These are phyloP conservation scores for Centropus bengalensis DNA, from an alignment of 2,113 vertebrate genomes.

Conservation along the genomic window DNA sequence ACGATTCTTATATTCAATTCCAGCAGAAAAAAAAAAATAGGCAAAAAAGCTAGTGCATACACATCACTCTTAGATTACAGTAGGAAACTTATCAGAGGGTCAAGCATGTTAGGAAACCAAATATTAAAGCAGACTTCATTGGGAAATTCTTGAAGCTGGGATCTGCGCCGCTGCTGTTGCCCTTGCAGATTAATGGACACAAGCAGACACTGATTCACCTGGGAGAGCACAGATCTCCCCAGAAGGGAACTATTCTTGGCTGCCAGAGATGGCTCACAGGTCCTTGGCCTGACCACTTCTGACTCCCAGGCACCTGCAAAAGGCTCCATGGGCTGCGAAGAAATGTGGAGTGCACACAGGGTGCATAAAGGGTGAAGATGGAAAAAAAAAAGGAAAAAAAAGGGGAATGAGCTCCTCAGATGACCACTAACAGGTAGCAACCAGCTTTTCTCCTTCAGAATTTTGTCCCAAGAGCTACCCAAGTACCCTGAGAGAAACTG, in stretches of 20 bases:
- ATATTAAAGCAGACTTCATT: background rate
- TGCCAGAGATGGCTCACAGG: rapidly evolving
- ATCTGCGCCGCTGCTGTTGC: background rate
- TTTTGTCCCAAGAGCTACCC: background rate
- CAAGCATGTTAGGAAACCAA: background rate
- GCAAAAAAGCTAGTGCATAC: background rate
- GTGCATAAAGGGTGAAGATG: background rate
- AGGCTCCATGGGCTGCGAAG: background rate
- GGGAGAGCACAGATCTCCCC: background rate
- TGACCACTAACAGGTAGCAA: background rate
- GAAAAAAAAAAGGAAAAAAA: background rate
- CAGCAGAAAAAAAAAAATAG: background rate
- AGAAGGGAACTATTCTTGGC: background rate
- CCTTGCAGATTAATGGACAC: background rate
- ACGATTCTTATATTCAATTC: background rate
- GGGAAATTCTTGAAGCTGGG: background rate
- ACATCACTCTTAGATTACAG: background rate
- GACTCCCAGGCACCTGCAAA: background rate
- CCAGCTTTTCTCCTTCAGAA: background rate
- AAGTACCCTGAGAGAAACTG: background rate
- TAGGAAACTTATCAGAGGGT: background rate
- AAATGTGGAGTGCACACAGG: background rate
- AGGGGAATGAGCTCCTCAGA: background rate
- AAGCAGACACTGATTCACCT: background rate
- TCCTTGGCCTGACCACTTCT: background rate